Conservation (phyloP, 2,888 invertebrate species). For the Proisotoma minuta region DNA sequence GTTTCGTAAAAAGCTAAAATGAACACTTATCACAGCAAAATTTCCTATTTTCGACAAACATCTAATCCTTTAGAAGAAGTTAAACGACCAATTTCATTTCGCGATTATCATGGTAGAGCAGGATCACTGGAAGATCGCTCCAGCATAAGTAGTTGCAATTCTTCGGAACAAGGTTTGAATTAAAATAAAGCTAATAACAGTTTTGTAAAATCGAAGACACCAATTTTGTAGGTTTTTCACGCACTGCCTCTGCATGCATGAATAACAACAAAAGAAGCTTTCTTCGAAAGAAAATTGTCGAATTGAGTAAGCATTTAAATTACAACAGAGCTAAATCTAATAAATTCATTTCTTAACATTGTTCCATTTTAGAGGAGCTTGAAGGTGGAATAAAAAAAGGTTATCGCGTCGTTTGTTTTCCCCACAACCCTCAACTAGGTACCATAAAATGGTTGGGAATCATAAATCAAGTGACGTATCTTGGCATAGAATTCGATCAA, state of each 20-base stretch:
- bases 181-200: too few relatives aligned
- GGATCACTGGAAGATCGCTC: too few relatives aligned
- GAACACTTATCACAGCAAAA: too few relatives aligned
- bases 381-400: constrained; percentile 22
- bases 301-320: not conserved
- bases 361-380: constrained; percentile 22
- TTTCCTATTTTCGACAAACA: too few relatives aligned
- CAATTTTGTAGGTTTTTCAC: not conserved
- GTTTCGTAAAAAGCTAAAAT: too few relatives aligned
- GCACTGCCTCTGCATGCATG: not conserved
- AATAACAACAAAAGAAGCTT: not conserved
- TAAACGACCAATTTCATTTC: too few relatives aligned
- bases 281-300: not conserved
- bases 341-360: not conserved
- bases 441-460: constrained; percentile 37
- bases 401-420: constrained; percentile 22
- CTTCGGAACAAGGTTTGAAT: not conserved
- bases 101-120: too few relatives aligned
- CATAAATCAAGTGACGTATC: constrained; percentile 27
- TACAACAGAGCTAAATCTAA: not conserved
- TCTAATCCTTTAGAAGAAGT: too few relatives aligned
- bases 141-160: not conserved
- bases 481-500: constrained; percentile 34
- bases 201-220: too few relatives aligned
- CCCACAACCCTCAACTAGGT: constrained; percentile 27